phyloP scores from a whole-genome alignment of 37 sponge, comb jelly and placozoan species.

The Ephydatia muelleri region DNA sequence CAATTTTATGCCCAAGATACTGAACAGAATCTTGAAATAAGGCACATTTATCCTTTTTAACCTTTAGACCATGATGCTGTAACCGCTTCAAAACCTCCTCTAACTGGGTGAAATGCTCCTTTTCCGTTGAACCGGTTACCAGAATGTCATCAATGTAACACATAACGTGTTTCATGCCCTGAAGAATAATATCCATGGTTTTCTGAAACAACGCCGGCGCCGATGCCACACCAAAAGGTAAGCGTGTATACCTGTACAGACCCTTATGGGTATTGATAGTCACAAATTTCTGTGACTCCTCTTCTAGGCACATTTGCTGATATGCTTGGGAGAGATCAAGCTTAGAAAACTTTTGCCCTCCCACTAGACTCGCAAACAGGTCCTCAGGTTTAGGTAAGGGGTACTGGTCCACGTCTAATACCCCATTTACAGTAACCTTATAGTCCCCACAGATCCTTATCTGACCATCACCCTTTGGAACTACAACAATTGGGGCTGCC shows the following conservation, averaged over 20 bases:
- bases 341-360: slow-evolving; percentile 47
- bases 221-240: too few species aligned
- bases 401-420: slow-evolving; percentile 18
- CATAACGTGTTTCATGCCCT: slow-evolving; percentile 1
- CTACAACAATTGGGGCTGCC: slow-evolving; percentile 60
- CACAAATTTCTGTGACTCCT: slow-evolving; percentile 9
- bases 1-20: slow-evolving; percentile 35
- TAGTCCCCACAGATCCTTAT: too few species aligned
- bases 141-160: slow-evolving; percentile 26
- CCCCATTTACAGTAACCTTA: slow-evolving; percentile 31
- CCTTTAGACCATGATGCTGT: slow-evolving; percentile 3
- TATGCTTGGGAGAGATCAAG: slow-evolving; percentile 55
- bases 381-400: slow-evolving; percentile 46
- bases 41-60: slow-evolving; percentile 25
- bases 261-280: slow-evolving; percentile 56
- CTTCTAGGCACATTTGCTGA: slow-evolving; percentile 15
- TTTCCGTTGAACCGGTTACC: too few species aligned
- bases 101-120: too few species aligned
- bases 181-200: slow-evolving; percentile 5
- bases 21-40: slow-evolving; percentile 21
- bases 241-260: slow-evolving; percentile 19
- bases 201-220: not conserved
- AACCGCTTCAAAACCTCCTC: slow-evolving; percentile 4
- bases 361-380: slow-evolving; percentile 15
- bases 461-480: slow-evolving; percentile 37